Conservation (phyloP, 2,888 invertebrate genomes). For the Eurytoma adleriae region DNA sequence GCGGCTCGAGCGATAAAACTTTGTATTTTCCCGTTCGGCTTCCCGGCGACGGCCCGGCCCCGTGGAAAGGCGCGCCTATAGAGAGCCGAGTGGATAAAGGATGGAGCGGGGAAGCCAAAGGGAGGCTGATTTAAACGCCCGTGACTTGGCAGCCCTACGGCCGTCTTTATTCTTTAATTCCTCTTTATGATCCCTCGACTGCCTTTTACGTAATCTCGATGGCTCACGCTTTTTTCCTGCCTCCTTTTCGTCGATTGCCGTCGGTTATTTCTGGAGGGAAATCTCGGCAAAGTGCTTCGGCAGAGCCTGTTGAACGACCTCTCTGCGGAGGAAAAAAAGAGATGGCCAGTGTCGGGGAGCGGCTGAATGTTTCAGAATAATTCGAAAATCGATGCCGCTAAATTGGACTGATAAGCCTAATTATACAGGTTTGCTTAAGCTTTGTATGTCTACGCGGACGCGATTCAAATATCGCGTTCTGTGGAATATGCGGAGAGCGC, state of each 20-base stretch:
- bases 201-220: conserved; percentile 26
- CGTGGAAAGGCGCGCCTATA: background rate
- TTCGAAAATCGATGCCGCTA: too few species aligned
- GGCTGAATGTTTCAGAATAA: too few species aligned
- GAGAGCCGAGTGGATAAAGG: background rate
- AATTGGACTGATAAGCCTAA: background rate
- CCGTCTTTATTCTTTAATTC: conserved; percentile 30
- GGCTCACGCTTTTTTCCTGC: background rate
- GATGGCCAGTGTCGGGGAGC: too few species aligned
- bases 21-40: conserved; percentile 15
- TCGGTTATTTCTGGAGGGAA: conserved; percentile 25
- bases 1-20: conserved; percentile 6
- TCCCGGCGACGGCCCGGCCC: background rate
- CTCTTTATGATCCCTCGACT: conserved; percentile 19
- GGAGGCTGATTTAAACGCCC: conserved; percentile 22
- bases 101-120: background rate
- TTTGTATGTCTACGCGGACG: background rate
- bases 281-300: conserved; percentile 18
- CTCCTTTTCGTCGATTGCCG: conserved; percentile 10
- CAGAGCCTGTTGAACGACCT: conserved; percentile 20
- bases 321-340: too few species aligned
- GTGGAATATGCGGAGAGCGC: background rate
- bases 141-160: conserved; percentile 12
- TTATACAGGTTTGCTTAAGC: background rate
- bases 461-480: background rate